phyloP scores from a whole-genome alignment of 2,113 vertebrate species.

The Tenrec ecaudatus region DNA sequence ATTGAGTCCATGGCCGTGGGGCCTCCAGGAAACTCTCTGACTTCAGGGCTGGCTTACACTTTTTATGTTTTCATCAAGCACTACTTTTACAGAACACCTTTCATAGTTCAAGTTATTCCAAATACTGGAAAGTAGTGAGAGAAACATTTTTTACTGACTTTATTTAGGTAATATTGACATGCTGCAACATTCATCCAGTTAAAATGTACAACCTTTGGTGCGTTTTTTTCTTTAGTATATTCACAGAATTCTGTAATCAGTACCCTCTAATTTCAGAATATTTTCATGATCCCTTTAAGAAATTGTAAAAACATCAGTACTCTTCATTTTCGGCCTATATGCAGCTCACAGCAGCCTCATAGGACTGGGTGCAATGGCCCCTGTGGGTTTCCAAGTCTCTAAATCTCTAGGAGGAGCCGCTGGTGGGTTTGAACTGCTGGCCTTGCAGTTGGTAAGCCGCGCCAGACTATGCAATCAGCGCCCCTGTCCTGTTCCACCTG shows the following conservation, averaged over 20 bases:
- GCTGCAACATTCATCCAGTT: not conserved
- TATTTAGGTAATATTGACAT: not conserved
- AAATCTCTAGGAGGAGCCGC: too few relatives aligned
- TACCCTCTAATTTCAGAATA: not conserved
- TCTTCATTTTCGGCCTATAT: too few relatives aligned
- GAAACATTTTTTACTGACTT: not conserved
- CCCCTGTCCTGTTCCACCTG: not conserved
- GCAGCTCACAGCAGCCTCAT: too few relatives aligned
- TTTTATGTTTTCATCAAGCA: not conserved
- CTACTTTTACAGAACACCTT: not conserved
- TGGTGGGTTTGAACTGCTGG: too few relatives aligned
- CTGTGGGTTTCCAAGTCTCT: too few relatives aligned
- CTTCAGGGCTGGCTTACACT: not conserved
- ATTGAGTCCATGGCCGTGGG: too few relatives aligned
- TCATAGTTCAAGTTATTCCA: not conserved
- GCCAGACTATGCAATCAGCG: too few relatives aligned
- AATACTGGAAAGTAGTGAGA: not conserved
- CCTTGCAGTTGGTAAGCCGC: too few relatives aligned
- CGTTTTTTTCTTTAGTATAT: not conserved
- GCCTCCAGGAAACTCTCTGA: not conserved
- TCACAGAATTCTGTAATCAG: not conserved
- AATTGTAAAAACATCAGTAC: not conserved
- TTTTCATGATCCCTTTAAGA: not conserved
- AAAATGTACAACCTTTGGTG: not conserved
- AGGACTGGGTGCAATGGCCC: too few relatives aligned